These are phyloP conservation scores for Hemaris fuciformis DNA, from an alignment of 2,888 invertebrate genomes.

Conservation along the genomic window DNA sequence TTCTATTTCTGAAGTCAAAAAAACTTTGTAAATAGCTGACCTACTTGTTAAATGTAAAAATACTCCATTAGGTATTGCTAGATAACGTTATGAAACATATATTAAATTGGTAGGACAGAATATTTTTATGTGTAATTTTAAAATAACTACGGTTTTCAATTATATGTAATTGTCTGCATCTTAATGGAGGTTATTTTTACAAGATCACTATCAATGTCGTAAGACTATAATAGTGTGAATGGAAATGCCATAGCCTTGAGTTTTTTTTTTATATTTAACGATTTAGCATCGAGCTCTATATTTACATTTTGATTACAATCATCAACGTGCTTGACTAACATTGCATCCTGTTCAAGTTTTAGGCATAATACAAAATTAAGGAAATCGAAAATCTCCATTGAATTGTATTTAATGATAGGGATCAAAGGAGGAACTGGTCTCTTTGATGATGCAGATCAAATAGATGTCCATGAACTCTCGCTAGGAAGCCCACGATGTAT, in stretches of 20 bases:
- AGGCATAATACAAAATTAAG: background rate
- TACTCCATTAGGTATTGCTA: background rate
- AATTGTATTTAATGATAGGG: no score
- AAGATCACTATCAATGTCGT: background rate
- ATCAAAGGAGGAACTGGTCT: no score
- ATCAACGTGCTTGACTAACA: background rate
- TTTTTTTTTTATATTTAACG: background rate
- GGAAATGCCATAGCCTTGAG: background rate
- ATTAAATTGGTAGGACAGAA: no score
- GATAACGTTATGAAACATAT: background rate
- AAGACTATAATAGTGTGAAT: background rate
- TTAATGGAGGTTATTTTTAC: background rate
- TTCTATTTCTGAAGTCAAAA: background rate
- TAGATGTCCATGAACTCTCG: no score
- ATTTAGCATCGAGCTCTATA: background rate
- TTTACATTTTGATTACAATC: background rate
- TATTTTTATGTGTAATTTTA: background rate
- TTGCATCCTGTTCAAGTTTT: background rate
- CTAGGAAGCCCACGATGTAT: no score
- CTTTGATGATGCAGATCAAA: no score
- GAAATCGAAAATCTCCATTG: no score
- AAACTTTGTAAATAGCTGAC: background rate
- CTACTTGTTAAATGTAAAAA: slow-evolving; percentile 2
- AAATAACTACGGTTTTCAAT: background rate
- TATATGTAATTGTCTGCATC: background rate